These are phyloP conservation scores for Siniperca undulata DNA, from an alignment of 2,797 vertebrate species.

Conservation along the genomic window DNA sequence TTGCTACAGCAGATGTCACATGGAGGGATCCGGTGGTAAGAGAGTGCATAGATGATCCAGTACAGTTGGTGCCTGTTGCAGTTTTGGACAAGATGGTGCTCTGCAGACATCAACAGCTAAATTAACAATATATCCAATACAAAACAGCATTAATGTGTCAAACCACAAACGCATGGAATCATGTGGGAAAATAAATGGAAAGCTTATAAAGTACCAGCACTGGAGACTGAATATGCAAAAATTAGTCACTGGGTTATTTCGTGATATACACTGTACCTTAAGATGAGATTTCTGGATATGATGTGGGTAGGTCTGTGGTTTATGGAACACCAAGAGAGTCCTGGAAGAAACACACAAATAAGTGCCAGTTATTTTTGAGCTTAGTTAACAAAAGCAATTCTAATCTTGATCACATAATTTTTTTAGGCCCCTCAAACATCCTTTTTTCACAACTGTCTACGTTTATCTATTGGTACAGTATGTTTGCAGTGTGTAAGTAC, in stretches of 20 bases:
- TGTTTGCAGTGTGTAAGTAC: neutral
- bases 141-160: neutral
- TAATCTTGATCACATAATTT: neutral
- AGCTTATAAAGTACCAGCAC: neutral
- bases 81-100: conserved; percentile 61
- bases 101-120: conserved; percentile 68
- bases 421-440: neutral
- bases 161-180: neutral
- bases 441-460: neutral
- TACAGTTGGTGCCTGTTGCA: conserved; percentile 19
- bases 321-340: conserved; percentile 92
- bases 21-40: conserved; percentile 22
- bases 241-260: neutral
- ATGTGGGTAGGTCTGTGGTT: conserved; percentile 85
- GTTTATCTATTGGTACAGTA: neutral
- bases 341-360: conserved; percentile 76
- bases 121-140: conserved; percentile 17
- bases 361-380: neutral
- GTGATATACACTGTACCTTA: conserved; percentile 84
- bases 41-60: conserved; percentile 53
- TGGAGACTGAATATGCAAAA: neutral
- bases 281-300: conserved; percentile 87
- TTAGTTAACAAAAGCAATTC: neutral
- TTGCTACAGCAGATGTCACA: conserved; percentile 40
- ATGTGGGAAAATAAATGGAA: neutral